Base-by-base conservation (phyloP, 2,888 invertebrate genomes). In the Watsonalla binaria region DNA sequence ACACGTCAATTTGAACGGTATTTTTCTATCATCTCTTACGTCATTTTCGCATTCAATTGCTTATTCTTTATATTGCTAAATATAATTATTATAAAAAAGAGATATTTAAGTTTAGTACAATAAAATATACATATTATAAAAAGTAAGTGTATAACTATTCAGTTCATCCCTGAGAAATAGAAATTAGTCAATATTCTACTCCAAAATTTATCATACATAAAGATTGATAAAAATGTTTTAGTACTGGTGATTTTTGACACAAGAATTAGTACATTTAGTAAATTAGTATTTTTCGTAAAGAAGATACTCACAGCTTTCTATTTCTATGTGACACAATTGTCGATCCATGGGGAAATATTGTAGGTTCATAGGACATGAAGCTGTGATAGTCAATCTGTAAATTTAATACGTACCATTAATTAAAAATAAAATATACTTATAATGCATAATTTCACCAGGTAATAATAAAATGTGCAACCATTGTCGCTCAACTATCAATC, bases 301-400 rank as follows among this genome's bases (percentile, higher is more conserved):
- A 58, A 51, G 51, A 7, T 60, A 97, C 98, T 97, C 94, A 98
- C 98, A 98, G 92, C 98, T 98, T 93, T 98, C 98, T 72, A 98
- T 97, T 92, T 97, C 97, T 83, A 98, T 96, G 84, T 96, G 96
- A 91, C 98, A 98, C 68, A 97, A 92, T 86, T 98, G 98, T 77
- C 97, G 94, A 88, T 98, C 98, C 97, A 98, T 97, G 11, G 98
- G 98, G 88, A 98, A 98, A 89, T 97, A 98, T 84, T 97, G 96
- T 57, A 98, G 93, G 86, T 97, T 96, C 98, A 98, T 98, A 49
- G 97, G 97, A 91, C 98, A 98, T 72, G 97, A 97, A 69, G 97
- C 97, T 66, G 97, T 98, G 76, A 98, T 97, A 72, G 98, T 98
- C 90, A 98, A 93, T 86, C 97, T 97, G 92, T 13, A 93, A 93